These are phyloP conservation scores for Hippoglossus hippoglossus DNA, from an alignment of 2,797 vertebrate species.

Conservation along the genomic window DNA sequence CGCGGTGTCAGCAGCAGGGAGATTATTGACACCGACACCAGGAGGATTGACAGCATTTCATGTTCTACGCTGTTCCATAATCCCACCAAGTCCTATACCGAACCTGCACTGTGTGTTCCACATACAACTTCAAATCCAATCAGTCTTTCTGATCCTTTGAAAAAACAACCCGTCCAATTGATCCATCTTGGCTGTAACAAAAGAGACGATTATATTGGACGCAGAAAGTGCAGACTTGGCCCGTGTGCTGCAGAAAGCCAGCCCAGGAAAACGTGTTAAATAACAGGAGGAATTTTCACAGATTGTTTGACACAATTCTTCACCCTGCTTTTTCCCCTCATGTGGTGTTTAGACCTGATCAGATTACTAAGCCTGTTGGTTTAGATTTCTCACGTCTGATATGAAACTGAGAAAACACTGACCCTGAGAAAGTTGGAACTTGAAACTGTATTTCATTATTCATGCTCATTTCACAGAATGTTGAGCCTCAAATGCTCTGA, in stretches of 20 bases:
- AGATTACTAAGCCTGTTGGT: slow-evolving; percentile 41
- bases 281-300: slow-evolving; percentile 20
- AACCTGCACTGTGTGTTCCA: slow-evolving; percentile 29
- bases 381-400: slow-evolving; percentile 29
- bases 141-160: slow-evolving; percentile 52
- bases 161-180: slow-evolving; percentile 34
- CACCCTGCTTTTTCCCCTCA: slow-evolving; percentile 13
- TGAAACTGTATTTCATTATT: neutral
- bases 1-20: slow-evolving; percentile 65
- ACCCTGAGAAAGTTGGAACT: slow-evolving; percentile 5
- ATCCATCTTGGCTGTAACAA: slow-evolving; percentile 32
- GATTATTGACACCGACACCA: slow-evolving; percentile 73
- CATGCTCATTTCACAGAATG: neutral
- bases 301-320: slow-evolving; percentile 30
- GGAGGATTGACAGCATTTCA: slow-evolving; percentile 50
- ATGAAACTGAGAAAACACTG: slow-evolving; percentile 10
- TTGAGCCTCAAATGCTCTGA: neutral
- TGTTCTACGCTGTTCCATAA: slow-evolving; percentile 40
- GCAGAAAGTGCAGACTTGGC: slow-evolving; percentile 41
- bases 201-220: slow-evolving; percentile 34
- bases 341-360: slow-evolving; percentile 36
- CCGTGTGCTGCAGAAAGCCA: neutral
- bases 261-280: slow-evolving; percentile 39
- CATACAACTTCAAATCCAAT: slow-evolving; percentile 40
- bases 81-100: slow-evolving; percentile 33